Conservation (phyloP, 2,113 vertebrate species). For the Motacilla alba region DNA sequence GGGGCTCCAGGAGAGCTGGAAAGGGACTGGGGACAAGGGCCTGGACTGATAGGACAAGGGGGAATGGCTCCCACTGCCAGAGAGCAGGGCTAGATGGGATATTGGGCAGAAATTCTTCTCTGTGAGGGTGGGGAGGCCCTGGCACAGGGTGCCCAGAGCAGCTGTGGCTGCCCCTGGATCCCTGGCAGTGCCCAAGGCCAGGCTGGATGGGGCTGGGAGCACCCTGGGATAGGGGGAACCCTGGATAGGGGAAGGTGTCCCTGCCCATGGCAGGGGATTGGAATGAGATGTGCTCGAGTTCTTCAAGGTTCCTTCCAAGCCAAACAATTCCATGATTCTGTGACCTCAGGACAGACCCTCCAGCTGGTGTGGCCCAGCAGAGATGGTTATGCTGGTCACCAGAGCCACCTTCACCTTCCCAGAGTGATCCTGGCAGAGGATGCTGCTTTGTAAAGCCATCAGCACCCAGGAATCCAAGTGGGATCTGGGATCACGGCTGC, state of each 20-base stretch:
- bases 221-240: fast-evolving
- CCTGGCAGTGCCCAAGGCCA: neutral
- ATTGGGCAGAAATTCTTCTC: fast-evolving
- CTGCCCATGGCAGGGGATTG: neutral
- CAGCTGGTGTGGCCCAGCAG: neutral
- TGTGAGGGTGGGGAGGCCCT: fast-evolving
- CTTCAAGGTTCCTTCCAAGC: neutral
- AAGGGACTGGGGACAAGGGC: neutral
- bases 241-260: neutral
- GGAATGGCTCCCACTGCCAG: neutral
- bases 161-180: neutral
- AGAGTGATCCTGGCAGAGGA: neutral
- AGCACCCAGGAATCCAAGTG: too few species aligned
- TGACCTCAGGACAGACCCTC: neutral
- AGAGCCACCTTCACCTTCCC: neutral
- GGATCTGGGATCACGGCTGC: neutral
- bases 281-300: neutral
- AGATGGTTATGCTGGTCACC: neutral
- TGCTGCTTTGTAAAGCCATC: neutral
- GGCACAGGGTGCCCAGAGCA: neutral
- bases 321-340: neutral
- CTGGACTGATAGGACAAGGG: fast-evolving
- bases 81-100: neutral
- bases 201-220: fast-evolving
- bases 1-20: neutral